phyloP scores from a whole-genome alignment of 2,888 invertebrate genomes.

The Allacma fusca region DNA sequence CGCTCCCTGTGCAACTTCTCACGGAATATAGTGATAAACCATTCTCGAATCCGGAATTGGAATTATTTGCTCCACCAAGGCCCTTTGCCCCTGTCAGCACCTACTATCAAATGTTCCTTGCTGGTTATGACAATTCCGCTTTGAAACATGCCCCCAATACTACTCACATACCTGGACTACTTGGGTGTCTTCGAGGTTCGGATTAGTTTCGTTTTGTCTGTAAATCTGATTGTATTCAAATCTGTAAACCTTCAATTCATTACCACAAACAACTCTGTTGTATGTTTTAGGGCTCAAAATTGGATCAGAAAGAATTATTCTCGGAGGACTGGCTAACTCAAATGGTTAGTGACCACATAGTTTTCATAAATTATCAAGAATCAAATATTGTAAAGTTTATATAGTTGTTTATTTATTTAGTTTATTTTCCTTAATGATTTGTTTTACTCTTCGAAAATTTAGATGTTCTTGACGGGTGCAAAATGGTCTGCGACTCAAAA shows the following conservation, averaged over 20 bases:
- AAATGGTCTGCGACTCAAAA: conserved; percentile 86
- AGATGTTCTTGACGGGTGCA: conserved; percentile 74
- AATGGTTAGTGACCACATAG: conserved; percentile 43
- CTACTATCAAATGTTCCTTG: conserved; percentile 85
- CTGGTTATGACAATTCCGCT: conserved; percentile 82
- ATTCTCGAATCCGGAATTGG: conserved; percentile 83
- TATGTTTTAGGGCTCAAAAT: conserved; percentile 81
- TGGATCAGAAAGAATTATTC: conserved; percentile 74
- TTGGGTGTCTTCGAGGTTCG: conserved; percentile 46
- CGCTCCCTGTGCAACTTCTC: conserved; percentile 75
- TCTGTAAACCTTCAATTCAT: not conserved
- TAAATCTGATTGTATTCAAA: not conserved
- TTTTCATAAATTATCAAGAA: not conserved
- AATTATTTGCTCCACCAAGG: conserved; percentile 85
- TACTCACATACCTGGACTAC: conserved; percentile 68
- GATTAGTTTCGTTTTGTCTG: not conserved
- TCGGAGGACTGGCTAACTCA: conserved; percentile 53
- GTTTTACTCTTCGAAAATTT: conserved; percentile 14
- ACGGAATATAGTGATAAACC: conserved; percentile 84
- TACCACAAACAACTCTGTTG: not conserved
- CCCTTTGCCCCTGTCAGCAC: conserved; percentile 89
- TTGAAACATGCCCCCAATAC: conserved; percentile 70
- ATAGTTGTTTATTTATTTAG: too few relatives aligned
- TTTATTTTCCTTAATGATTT: too few relatives aligned
- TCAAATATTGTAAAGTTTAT: too few relatives aligned